phyloP scores from a whole-genome alignment of 2,888 invertebrate genomes.

The Hemistola chrysoprasaria region DNA sequence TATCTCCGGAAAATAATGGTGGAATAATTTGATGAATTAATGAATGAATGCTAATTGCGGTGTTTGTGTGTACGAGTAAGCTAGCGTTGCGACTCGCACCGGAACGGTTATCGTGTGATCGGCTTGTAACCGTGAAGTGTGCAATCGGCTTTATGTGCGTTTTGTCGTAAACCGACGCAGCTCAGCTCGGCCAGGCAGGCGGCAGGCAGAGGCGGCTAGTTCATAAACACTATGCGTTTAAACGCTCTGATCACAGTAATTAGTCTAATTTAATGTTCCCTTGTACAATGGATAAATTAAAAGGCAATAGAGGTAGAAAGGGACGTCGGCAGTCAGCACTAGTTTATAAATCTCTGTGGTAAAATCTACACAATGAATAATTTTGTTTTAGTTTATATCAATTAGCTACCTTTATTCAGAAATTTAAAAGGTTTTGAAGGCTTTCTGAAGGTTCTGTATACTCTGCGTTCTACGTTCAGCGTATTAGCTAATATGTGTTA shows the following conservation, averaged over 20 bases:
- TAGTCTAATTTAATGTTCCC: conserved; percentile 14
- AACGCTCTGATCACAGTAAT: conserved; percentile 11
- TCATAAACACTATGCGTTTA: conserved; percentile 15
- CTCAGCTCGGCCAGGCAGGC: conserved; percentile 9
- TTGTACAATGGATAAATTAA: conserved; percentile 6
- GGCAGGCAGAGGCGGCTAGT: conserved; percentile 10
- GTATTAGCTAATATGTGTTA: no score
- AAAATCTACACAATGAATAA: no score
- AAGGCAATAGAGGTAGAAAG: background rate
- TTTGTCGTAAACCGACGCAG: conserved; percentile 34
- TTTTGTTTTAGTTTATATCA: no score
- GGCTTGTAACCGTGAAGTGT: conserved; percentile 31
- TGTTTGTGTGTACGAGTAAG: conserved; percentile 31
- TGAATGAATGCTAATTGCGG: conserved; percentile 35
- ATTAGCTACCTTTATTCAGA: no score
- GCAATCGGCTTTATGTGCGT: conserved; percentile 31
- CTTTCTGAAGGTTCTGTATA: no score
- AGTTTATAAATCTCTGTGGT: no score
- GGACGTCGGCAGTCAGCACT: no score
- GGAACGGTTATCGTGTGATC: conserved; percentile 34
- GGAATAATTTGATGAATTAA: conserved; percentile 35
- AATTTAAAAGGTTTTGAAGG: no score
- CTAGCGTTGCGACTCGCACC: conserved; percentile 28
- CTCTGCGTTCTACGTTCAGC: no score
- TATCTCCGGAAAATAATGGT: conserved; percentile 32